Evolutionary conservation across 2,113 vertebrate genomes (phyloP).

Genomic region (Erythrocercus mccallii): DNA sequence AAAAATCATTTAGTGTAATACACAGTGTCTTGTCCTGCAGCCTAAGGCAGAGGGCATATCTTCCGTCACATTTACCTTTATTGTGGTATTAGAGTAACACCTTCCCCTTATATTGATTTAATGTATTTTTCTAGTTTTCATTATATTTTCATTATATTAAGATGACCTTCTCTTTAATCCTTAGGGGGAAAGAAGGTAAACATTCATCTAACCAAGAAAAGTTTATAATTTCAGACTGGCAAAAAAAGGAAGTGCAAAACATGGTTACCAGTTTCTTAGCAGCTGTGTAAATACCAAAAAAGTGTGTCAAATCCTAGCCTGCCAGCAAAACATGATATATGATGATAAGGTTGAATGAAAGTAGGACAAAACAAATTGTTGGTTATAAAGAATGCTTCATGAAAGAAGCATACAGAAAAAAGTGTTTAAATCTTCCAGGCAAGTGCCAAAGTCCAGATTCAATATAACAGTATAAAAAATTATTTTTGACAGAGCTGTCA

Average conservation of each 20-base stretch:
- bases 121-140: neutral
- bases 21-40: neutral
- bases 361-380: neutral
- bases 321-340: neutral
- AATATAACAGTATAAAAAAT: neutral
- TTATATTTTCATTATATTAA: neutral
- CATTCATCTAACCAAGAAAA: neutral
- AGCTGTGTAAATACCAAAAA: neutral
- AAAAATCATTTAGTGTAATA: neutral
- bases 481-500: neutral
- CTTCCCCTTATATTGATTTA: neutral
- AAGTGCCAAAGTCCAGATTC: neutral
- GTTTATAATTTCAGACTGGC: neutral
- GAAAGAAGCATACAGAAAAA: neutral
- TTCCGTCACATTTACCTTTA: neutral
- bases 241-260: neutral
- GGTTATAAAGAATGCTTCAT: neutral
- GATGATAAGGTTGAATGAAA: neutral
- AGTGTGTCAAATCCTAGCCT: neutral
- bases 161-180: neutral
- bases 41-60: neutral
- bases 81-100: neutral
- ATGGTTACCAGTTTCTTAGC: neutral
- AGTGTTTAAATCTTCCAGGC: neutral
- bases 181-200: neutral